Base-by-base conservation (phyloP, 2,888 invertebrate species). In the Troglohyphantes excavatus region DNA sequence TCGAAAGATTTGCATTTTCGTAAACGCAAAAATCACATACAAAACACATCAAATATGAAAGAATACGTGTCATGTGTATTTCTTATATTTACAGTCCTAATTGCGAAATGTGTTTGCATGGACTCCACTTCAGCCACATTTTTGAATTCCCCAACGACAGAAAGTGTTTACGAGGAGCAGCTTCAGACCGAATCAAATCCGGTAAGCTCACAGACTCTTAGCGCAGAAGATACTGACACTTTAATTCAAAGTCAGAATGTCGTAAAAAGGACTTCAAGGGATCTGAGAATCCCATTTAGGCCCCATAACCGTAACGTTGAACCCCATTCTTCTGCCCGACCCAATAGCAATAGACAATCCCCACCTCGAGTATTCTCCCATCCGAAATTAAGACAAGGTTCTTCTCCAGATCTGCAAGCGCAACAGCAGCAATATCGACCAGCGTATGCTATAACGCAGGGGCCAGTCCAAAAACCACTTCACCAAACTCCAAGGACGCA, bases 351-450 rank as follows among this genome's bases (percentile, higher is more conserved):
- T 7, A 29, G 19, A n/a, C 39, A 39, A 39, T 29, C 81, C 53
- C 59, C 82, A 26, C 23, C 70, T 0, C 33, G 61, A 26, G 70
- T 33, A 11, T 82, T 82, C 5, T 61, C 70, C 11, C 70, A 70
- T 11, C 70, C 82, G 6, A 72, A 61, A 61, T 27, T 82, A 0
- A 59, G 75, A 19, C 82, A 46, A 2, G 26, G 27, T 21, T 13
- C 29, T 11, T 46, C 67, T 19, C 39, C 65, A 5, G 67, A 59
- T 23, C 33, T 53, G 21, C 82, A 70, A 19, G n/a, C 72, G 17
- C 68, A 76, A n/a, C 53, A 67, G 19, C 63, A 75, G 27, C 84
- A 84, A 17, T 84, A 84, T 13, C 75, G 53, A 21, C 84, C 84
- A 7, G 84, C 75, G 1, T 84, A 67, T 53, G 46, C 75, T 9